These are phyloP conservation scores for Ectemnius continuus DNA, from an alignment of 2,888 invertebrate genomes.

Conservation along the genomic window DNA sequence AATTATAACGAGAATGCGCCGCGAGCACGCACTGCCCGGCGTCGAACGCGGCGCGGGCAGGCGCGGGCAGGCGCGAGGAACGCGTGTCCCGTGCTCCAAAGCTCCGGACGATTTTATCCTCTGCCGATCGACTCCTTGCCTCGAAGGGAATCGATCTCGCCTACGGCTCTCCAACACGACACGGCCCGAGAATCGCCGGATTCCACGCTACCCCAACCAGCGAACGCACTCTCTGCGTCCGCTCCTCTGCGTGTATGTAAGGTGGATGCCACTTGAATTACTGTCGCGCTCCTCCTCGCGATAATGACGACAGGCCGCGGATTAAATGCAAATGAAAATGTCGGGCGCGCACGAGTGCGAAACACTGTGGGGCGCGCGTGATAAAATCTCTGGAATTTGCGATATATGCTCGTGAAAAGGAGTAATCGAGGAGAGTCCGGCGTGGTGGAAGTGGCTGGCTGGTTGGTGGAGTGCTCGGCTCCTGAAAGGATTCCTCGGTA, in stretches of 20 bases:
- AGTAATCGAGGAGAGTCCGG: neutral
- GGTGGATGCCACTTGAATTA: constrained; percentile 40
- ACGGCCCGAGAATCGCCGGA: constrained; percentile 40
- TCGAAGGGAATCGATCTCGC: constrained; percentile 58
- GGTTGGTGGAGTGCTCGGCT: too few relatives aligned
- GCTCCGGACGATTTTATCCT: constrained; percentile 39
- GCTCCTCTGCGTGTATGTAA: constrained; percentile 18
- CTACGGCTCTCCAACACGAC: constrained; percentile 54
- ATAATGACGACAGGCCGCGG: constrained; percentile 48
- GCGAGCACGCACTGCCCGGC: constrained; percentile 65
- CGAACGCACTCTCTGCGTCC: constrained; percentile 24
- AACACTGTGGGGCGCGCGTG: constrained; percentile 16
- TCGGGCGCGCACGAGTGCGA: constrained; percentile 22
- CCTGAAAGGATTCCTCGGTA: too few relatives aligned
- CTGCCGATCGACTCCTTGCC: constrained; percentile 10
- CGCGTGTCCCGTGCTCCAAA: constrained; percentile 47
- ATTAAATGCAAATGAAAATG: constrained; percentile 51
- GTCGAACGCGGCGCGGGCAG: too few relatives aligned
- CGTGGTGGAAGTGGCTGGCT: too few relatives aligned
- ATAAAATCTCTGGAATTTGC: constrained; percentile 17
- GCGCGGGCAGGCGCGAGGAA: constrained; percentile 27
- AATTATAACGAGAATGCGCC: constrained; percentile 73
- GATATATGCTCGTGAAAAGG: constrained; percentile 2
- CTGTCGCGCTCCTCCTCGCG: constrained; percentile 49
- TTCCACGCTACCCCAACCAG: constrained; percentile 30